phyloP scores from a whole-genome alignment of 1,140 invertebrate species.

The Berghia stephanieae region DNA sequence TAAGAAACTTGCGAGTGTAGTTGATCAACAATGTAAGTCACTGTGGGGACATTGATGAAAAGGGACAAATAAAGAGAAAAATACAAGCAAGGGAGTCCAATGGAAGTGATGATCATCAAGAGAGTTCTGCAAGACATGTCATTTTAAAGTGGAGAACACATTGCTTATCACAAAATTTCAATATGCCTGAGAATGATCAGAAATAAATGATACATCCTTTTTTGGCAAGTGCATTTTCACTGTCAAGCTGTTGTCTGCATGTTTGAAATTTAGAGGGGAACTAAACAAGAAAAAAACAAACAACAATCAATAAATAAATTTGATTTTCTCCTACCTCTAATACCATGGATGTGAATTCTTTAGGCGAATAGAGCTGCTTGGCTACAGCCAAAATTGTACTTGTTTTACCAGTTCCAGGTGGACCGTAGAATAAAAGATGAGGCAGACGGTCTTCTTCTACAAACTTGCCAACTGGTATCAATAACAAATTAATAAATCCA shows the following conservation, averaged over 20 bases:
- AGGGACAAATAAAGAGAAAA: no score
- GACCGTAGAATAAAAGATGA: slow-evolving; percentile 97
- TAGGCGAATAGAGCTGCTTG: slow-evolving; percentile 87
- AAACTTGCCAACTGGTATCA: slow-evolving; percentile 93
- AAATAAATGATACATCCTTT: neutral
- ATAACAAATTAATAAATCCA: slow-evolving; percentile 53
- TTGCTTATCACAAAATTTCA: neutral
- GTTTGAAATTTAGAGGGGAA: neutral
- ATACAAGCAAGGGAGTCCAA: no score
- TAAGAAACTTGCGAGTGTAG: no score
- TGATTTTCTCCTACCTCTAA: slow-evolving; percentile 61
- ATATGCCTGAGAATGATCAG: neutral
- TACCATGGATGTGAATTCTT: slow-evolving; percentile 89
- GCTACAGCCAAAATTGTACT: slow-evolving; percentile 98
- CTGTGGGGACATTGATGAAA: no score
- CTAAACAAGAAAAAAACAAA: neutral
- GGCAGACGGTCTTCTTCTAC: slow-evolving; percentile 92
- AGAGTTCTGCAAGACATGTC: no score
- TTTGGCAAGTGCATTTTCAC: neutral
- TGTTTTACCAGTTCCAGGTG: slow-evolving; percentile 98
- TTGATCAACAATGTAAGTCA: no score
- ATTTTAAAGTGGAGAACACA: neutral
- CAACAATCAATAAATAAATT: neutral
- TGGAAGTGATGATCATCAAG: no score
- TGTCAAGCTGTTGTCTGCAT: neutral